phyloP scores from a whole-genome alignment of 1,140 invertebrate species.

The Drosophila lowei region DNA sequence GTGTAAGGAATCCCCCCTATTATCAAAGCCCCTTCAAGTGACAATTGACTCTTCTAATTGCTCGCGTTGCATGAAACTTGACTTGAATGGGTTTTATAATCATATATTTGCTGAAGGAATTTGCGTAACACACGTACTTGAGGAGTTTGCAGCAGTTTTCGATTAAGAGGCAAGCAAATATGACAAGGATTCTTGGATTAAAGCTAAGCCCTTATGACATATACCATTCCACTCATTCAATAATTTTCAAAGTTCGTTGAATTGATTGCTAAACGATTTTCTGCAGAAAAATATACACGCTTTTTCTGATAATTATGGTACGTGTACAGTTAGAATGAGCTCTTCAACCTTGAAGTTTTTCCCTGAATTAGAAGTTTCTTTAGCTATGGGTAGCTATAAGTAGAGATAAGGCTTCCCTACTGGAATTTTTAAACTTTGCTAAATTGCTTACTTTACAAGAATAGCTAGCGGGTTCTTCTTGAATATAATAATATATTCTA shows the following conservation, averaged over 20 bases:
- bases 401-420: too few relatives aligned
- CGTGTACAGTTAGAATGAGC: too few relatives aligned
- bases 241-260: too few relatives aligned
- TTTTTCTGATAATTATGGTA: too few relatives aligned
- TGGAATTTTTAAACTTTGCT: not conserved
- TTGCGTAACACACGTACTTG: conserved; percentile 3
- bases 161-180: conserved; percentile 2
- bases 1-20: not conserved
- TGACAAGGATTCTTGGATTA: not conserved
- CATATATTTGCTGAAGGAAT: conserved; percentile 25
- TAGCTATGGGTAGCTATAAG: too few relatives aligned
- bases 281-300: too few relatives aligned
- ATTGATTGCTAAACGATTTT: too few relatives aligned
- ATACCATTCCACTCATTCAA: too few relatives aligned
- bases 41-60: conserved; percentile 37
- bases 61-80: conserved; percentile 7
- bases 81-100: not conserved
- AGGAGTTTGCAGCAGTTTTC: conserved; percentile 1
- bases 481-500: conserved; percentile 3
- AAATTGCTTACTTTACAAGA: not conserved
- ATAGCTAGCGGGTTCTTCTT: not conserved
- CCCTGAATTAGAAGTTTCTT: too few relatives aligned
- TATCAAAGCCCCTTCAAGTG: conserved; percentile 5
- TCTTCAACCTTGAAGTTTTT: too few relatives aligned
- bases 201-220: too few relatives aligned